Conservation (phyloP, 92 coral and sea anemone species). For the Epizoanthus illoricatus region DNA sequence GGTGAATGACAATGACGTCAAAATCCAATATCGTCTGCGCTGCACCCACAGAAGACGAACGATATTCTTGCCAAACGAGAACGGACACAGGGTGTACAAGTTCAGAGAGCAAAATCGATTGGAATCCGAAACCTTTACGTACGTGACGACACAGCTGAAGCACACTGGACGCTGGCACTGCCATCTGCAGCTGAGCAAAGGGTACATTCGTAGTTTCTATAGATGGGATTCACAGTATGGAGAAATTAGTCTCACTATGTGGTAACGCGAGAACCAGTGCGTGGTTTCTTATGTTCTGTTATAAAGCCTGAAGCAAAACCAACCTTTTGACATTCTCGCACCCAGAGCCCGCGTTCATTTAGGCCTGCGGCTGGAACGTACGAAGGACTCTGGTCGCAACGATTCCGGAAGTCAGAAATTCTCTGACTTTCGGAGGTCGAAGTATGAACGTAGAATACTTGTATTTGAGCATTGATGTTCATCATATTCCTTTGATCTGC, state of each 20-base stretch:
- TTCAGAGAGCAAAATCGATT: slow-evolving; percentile 75
- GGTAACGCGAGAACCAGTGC: slow-evolving; percentile 45
- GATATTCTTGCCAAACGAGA: slow-evolving; percentile 75
- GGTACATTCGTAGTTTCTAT: slow-evolving; percentile 68
- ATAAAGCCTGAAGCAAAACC: too few relatives aligned
- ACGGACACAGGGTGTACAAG: slow-evolving; percentile 79
- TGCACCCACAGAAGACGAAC: slow-evolving; percentile 72
- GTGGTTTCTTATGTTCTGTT: too few relatives aligned
- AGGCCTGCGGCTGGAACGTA: too few relatives aligned
- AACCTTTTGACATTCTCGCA: too few relatives aligned
- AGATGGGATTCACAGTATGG: slow-evolving; percentile 93
- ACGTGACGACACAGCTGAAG: slow-evolving; percentile 63
- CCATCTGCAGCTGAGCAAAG: slow-evolving; percentile 80
- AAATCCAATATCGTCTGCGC: slow-evolving; percentile 71
- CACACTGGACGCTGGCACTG: slow-evolving; percentile 84
- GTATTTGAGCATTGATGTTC: too few relatives aligned
- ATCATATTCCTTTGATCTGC: too few relatives aligned
- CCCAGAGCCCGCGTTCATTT: too few relatives aligned
- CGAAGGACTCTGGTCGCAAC: too few relatives aligned
- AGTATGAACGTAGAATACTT: too few relatives aligned
- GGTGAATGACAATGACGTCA: slow-evolving; percentile 85
- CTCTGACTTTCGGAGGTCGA: too few relatives aligned
- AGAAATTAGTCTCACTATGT: slow-evolving; percentile 82
- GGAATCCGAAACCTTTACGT: slow-evolving; percentile 82
- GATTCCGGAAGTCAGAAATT: too few relatives aligned